Conservation (phyloP, 92 coral and sea anemone genomes). For the Porites divaricata region DNA sequence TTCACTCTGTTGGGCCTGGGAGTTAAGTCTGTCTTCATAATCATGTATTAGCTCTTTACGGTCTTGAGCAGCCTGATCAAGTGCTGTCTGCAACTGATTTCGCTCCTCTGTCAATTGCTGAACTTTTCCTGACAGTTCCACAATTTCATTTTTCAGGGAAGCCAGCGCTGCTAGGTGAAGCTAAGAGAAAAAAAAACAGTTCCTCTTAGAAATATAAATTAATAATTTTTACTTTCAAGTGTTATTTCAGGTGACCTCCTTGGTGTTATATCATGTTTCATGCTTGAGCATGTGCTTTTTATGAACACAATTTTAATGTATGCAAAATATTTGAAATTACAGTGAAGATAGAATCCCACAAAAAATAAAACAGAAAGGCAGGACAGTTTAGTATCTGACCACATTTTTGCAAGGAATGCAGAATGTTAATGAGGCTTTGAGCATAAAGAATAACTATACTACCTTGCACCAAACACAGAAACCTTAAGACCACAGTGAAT, state of each 20-base stretch:
- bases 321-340: conserved; percentile 17
- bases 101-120: conserved; percentile 91
- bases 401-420: conserved; percentile 9
- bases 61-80: conserved; percentile 67
- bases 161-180: conserved; percentile 96
- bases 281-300: background rate
- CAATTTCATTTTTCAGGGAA: conserved; percentile 93
- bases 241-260: too few species aligned
- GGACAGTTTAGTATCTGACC: background rate
- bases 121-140: conserved; percentile 81
- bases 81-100: conserved; percentile 68
- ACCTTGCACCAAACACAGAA: background rate
- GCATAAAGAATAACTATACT: background rate
- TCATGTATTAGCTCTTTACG: conserved; percentile 84
- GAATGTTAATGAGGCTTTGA: background rate
- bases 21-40: conserved; percentile 84
- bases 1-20: conserved; percentile 91
- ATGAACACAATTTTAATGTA: background rate
- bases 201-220: too few species aligned
- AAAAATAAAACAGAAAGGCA: background rate
- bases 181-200: conserved; percentile 38
- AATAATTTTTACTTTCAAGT: too few species aligned
- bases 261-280: background rate
- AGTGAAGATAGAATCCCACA: background rate
- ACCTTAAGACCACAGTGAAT: background rate